A percentile compares a stretch with the other conserved stretches of the same genome.
phyloP scores from a whole-genome alignment of 2,113 vertebrate genomes.

The Sapayoa aenigma region DNA sequence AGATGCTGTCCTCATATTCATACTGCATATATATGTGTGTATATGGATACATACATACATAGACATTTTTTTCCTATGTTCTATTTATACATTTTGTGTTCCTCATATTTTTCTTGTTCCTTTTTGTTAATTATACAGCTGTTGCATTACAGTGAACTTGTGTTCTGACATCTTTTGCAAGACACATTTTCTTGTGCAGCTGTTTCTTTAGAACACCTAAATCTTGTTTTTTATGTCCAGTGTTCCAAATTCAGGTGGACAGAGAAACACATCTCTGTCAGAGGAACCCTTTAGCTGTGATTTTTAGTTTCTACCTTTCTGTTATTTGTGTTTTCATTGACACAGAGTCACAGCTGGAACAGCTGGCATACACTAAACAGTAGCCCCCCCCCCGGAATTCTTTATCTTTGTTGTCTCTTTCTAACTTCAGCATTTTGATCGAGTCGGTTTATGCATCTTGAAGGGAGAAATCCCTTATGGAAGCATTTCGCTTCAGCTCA shows the following conservation, averaged over 20 bases:
- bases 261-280: not conserved
- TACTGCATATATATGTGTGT: not conserved
- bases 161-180: not conserved
- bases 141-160: not conserved
- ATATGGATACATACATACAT: not conserved
- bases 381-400: not conserved
- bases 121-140: not conserved
- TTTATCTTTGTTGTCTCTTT: conserved; percentile 3
- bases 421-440: not conserved
- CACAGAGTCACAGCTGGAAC: not conserved
- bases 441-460: conserved; percentile 6
- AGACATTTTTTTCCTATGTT: not conserved
- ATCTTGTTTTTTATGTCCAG: not conserved
- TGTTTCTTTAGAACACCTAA: not conserved
- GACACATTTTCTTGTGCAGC: not conserved
- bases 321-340: not conserved
- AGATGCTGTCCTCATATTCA: not conserved
- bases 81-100: not conserved
- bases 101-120: not conserved
- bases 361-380: not conserved
- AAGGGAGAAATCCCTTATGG: conserved; percentile 44
- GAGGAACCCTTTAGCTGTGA: not conserved
- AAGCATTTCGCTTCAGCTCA: conserved; percentile 38
- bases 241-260: not conserved
- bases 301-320: not conserved